A percentile compares a stretch with the other conserved stretches of the same genome.
These are phyloP conservation scores for Meiosimyza platycephala DNA, from an alignment of 2,888 invertebrate genomes.

Conservation along the genomic window DNA sequence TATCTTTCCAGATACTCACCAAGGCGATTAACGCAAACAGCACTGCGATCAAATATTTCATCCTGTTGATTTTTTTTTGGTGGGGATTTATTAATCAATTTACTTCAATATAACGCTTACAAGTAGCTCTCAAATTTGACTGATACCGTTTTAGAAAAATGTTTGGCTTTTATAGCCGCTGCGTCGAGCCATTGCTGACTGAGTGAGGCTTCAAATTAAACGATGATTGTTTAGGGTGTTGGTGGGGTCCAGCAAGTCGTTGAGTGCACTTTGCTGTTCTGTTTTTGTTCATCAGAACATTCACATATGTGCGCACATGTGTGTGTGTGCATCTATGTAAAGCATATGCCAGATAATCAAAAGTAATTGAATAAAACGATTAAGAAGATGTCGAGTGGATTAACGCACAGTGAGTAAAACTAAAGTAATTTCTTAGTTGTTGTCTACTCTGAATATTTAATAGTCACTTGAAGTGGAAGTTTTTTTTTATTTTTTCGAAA, in stretches of 20 bases:
- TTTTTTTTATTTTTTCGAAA: too few relatives aligned
- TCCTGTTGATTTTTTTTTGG: constrained; percentile 45
- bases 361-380: constrained; percentile 29
- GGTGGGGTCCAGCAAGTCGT: not conserved
- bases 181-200: not conserved
- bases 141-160: constrained; percentile 39
- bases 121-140: constrained; percentile 44
- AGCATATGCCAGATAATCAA: constrained; percentile 24
- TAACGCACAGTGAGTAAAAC: constrained; percentile 15
- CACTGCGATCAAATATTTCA: constrained; percentile 62
- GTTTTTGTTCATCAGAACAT: constrained; percentile 3
- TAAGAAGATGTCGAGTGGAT: constrained; percentile 20
- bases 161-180: constrained; percentile 45
- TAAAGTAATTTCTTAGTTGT: too few relatives aligned
- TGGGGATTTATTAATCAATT: constrained; percentile 8
- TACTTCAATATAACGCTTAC: constrained; percentile 22
- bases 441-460: too few relatives aligned
- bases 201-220: too few relatives aligned
- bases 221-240: too few relatives aligned
- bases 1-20: constrained; percentile 51
- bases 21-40: constrained; percentile 61
- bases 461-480: too few relatives aligned
- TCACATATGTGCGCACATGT: not conserved
- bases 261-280: constrained; percentile 21
- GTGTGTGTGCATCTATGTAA: too few relatives aligned